Percentiles rank a stretch among this genome's conserved stretches.
Evolutionary conservation across 2,113 vertebrate species (phyloP).

Genomic region (Hoplias malabaricus): DNA sequence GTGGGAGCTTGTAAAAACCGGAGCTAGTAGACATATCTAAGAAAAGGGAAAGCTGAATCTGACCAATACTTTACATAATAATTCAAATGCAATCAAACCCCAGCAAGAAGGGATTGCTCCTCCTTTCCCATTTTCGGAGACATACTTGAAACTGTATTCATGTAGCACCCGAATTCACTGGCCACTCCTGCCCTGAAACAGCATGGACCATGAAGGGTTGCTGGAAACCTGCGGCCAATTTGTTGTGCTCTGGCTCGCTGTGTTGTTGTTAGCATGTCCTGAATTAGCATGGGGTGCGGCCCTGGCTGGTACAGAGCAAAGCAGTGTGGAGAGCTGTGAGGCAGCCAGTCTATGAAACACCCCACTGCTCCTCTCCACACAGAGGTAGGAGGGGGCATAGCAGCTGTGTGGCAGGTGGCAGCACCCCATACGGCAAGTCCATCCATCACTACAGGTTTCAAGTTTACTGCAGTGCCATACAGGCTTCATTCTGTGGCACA

Average conservation of each 20-base stretch:
- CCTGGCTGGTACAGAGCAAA: conserved; percentile 5
- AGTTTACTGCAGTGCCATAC: conserved; percentile 14
- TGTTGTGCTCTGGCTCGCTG: conserved; percentile 35
- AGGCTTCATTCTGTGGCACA: neutral
- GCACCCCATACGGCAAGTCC: conserved; percentile 16
- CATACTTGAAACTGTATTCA: neutral
- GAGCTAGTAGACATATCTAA: too few relatives aligned
- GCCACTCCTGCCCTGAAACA: neutral
- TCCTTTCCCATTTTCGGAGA: neutral
- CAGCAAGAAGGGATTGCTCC: neutral
- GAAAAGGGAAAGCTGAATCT: neutral
- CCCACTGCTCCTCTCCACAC: conserved; percentile 11
- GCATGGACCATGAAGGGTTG: neutral
- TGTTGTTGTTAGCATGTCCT: conserved; percentile 47
- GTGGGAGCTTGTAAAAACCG: too few relatives aligned
- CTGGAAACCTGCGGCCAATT: conserved; percentile 27
- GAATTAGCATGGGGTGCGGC: conserved; percentile 47
- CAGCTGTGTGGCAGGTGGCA: conserved; percentile 53
- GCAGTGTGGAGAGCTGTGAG: conserved; percentile 24
- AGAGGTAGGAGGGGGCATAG: conserved; percentile 7
- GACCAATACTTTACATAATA: neutral
- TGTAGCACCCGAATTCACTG: neutral
- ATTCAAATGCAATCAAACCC: neutral
- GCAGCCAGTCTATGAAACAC: conserved; percentile 31
- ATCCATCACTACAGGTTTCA: conserved; percentile 45